A percentile compares a stretch with the other conserved stretches of the same genome.
These are phyloP conservation scores for Caenorhabditis virilis DNA, from an alignment of 2,888 invertebrate genomes.

Conservation along the genomic window DNA sequence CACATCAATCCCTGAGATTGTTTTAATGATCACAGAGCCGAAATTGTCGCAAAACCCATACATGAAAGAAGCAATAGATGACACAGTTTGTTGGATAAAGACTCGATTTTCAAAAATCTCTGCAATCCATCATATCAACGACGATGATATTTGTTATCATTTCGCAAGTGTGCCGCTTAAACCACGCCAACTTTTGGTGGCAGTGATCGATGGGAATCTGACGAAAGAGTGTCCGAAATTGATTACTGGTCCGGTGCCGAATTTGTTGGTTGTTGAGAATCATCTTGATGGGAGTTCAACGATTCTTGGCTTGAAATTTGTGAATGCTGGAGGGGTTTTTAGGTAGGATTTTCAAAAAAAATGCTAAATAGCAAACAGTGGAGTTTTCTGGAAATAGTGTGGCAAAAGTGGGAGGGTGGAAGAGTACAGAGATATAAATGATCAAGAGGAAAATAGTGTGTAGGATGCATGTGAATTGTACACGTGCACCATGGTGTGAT, in stretches of 20 bases:
- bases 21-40: too few relatives aligned
- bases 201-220: conserved; percentile 11
- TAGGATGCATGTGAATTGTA: too few relatives aligned
- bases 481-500: too few relatives aligned
- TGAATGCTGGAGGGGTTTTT: conserved; percentile 15
- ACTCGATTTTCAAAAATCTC: background rate
- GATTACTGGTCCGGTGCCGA: conserved; percentile 27
- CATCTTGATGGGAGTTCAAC: conserved; percentile 7
- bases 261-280: conserved; percentile 20
- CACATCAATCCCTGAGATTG: too few relatives aligned
- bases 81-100: conserved; percentile 17
- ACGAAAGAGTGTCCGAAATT: conserved; percentile 11
- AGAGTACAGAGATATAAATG: too few relatives aligned
- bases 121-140: background rate
- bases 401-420: too few relatives aligned
- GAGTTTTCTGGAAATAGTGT: too few relatives aligned
- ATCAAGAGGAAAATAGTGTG: too few relatives aligned
- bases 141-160: too few relatives aligned
- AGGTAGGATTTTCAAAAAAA: conserved; percentile 1
- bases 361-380: too few relatives aligned
- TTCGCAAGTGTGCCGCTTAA: too few relatives aligned
- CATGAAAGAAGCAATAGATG: conserved; percentile 13
- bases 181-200: conserved; percentile 9
- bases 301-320: conserved; percentile 8
- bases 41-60: background rate